Conservation (phyloP, 2,797 vertebrate species). For the Hyperoplus lanceolatus region DNA sequence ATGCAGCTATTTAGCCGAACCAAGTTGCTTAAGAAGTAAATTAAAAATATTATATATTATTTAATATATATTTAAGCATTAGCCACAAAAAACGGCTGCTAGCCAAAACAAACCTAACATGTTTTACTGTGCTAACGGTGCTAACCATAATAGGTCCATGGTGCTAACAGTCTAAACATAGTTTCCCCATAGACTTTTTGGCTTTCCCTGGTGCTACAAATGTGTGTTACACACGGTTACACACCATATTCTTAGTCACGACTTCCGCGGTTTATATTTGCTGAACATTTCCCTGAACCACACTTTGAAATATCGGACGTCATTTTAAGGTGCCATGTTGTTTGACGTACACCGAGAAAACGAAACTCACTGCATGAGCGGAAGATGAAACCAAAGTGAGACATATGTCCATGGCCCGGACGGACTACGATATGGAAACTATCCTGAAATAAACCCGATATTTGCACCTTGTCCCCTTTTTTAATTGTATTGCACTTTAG, state of each 20-base stretch:
- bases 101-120: not conserved
- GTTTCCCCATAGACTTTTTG: too few species aligned
- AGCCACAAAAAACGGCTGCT: not conserved
- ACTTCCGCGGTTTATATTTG: not conserved
- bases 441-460: not conserved
- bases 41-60: too few species aligned
- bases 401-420: too few species aligned
- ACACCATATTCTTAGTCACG: too few species aligned
- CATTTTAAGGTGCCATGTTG: conserved; percentile 9
- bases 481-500: not conserved
- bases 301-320: not conserved
- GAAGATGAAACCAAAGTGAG: not conserved
- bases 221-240: too few species aligned
- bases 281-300: rapidly evolving
- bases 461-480: not conserved
- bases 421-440: not conserved
- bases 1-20: not conserved
- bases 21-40: too few species aligned
- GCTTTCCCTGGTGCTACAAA: too few species aligned
- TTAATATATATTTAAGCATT: too few species aligned
- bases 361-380: conserved; percentile 48
- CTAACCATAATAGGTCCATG: rapidly evolving
- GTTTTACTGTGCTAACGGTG: not conserved
- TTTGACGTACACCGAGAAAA: conserved; percentile 48
- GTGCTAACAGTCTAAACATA: too few species aligned